phyloP scores from a whole-genome alignment of 2,797 vertebrate species.

The Balearica regulorum region DNA sequence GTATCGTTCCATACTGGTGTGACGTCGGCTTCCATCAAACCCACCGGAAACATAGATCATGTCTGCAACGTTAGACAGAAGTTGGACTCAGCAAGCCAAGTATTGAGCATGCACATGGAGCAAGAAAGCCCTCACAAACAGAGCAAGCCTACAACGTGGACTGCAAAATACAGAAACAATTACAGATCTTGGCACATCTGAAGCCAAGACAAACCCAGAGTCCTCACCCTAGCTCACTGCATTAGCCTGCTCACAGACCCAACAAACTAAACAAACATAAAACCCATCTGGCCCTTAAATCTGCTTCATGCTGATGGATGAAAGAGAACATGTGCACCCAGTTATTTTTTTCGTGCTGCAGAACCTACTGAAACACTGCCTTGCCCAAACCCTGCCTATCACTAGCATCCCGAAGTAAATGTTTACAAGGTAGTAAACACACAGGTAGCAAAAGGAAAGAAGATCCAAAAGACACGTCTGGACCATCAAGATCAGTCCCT shows the following conservation, averaged over 20 bases:
- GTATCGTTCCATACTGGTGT: slow-evolving; percentile 98
- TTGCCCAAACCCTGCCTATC: not conserved
- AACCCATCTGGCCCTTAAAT: not conserved
- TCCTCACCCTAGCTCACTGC: not conserved
- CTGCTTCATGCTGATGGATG: not conserved
- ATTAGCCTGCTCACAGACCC: not conserved
- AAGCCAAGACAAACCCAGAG: not conserved
- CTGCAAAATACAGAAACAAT: not conserved
- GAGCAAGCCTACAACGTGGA: not conserved
- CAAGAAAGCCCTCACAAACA: not conserved
- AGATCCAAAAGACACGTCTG: not conserved
- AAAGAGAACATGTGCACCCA: accelerated
- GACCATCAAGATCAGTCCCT: not conserved
- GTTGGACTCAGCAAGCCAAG: not conserved
- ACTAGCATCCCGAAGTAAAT: not conserved
- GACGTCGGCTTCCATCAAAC: slow-evolving; percentile 94
- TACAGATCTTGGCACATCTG: accelerated
- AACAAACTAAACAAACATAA: not conserved
- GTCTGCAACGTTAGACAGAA: slow-evolving; percentile 73
- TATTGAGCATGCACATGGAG: accelerated
- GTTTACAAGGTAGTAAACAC: not conserved
- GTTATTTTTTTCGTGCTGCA: not conserved
- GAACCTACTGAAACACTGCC: not conserved
- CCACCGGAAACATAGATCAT: slow-evolving; percentile 99
- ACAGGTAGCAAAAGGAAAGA: not conserved